A percentile compares a stretch with the other conserved stretches of the same genome.
Evolutionary conservation across 1,140 invertebrate genomes (phyloP).

Genomic region (Drosophila hydei): DNA sequence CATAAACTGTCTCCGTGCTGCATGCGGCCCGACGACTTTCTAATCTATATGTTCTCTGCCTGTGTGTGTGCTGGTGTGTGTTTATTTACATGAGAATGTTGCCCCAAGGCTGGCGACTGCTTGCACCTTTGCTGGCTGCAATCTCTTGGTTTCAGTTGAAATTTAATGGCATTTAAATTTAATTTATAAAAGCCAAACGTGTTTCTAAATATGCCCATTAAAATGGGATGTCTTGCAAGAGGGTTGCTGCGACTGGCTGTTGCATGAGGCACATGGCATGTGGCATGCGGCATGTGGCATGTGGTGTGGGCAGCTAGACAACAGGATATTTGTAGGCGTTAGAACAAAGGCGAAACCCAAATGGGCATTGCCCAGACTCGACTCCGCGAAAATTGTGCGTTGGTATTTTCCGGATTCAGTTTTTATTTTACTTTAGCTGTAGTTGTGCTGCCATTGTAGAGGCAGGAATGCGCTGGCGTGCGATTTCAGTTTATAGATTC

Average conservation of each 20-base stretch:
- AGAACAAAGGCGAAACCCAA: slow-evolving; percentile 51
- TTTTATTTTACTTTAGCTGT: slow-evolving; percentile 5
- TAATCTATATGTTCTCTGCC: slow-evolving; percentile 52
- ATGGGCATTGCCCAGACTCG: slow-evolving; percentile 19
- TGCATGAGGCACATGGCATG: slow-evolving; percentile 15
- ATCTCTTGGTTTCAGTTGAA: slow-evolving; percentile 46
- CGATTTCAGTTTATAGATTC: slow-evolving; percentile 77
- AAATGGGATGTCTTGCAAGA: slow-evolving; percentile 3
- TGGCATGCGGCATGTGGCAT: slow-evolving; percentile 18
- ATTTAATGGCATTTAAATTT: slow-evolving; percentile 74
- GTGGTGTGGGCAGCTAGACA: slow-evolving; percentile 25
- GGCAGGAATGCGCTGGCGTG: slow-evolving; percentile 42
- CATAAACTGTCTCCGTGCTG: slow-evolving; percentile 39
- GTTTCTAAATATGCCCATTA: slow-evolving; percentile 60
- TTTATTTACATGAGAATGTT: slow-evolving; percentile 48
- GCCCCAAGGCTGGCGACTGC: slow-evolving; percentile 20
- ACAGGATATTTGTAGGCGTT: slow-evolving; percentile 59
- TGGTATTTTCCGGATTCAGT: slow-evolving; percentile 66
- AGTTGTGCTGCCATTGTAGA: not conserved
- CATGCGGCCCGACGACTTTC: slow-evolving; percentile 55
- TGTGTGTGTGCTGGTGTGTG: slow-evolving; percentile 10
- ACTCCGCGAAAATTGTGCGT: slow-evolving; percentile 63
- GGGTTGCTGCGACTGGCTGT: not conserved
- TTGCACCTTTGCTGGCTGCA: slow-evolving; percentile 30
- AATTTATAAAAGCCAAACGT: slow-evolving; percentile 69